Conservation (phyloP, 1,140 invertebrate genomes). For the Bombus cullumanus region DNA sequence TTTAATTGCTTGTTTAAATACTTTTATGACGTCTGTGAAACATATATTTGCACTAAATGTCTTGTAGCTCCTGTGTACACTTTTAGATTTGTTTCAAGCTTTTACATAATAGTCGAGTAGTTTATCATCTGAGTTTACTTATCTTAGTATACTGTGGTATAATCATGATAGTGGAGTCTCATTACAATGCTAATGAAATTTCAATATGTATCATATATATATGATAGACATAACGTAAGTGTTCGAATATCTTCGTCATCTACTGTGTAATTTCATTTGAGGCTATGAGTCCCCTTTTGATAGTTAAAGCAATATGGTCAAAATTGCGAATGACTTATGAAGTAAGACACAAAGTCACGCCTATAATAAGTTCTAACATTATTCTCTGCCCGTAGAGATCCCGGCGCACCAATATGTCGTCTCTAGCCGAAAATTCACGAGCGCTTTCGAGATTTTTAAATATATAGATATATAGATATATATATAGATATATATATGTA, state of each 20-base stretch:
- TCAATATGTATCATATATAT: neutral
- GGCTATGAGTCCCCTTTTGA: neutral
- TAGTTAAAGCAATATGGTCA: neutral
- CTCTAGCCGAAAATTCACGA: neutral
- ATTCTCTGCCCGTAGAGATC: neutral
- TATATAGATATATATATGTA: neutral
- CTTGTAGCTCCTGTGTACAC: neutral
- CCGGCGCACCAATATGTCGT: conserved; percentile 23
- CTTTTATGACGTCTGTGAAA: neutral
- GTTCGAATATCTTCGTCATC: too few species aligned
- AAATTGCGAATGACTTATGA: neutral
- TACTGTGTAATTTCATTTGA: neutral
- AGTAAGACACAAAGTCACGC: neutral
- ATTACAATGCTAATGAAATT: neutral
- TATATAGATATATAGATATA: neutral
- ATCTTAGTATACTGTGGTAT: too few species aligned
- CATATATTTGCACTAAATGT: neutral
- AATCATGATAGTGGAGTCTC: too few species aligned
- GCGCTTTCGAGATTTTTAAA: conserved; percentile 40
- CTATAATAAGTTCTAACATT: conserved; percentile 2
- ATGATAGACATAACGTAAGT: neutral
- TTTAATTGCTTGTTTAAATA: neutral
- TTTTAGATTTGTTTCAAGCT: neutral
- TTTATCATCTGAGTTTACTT: too few species aligned
- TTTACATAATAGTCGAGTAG: too few species aligned